Evolutionary conservation across 2,888 invertebrate genomes (phyloP).

Genomic region (Tachina lurida): DNA sequence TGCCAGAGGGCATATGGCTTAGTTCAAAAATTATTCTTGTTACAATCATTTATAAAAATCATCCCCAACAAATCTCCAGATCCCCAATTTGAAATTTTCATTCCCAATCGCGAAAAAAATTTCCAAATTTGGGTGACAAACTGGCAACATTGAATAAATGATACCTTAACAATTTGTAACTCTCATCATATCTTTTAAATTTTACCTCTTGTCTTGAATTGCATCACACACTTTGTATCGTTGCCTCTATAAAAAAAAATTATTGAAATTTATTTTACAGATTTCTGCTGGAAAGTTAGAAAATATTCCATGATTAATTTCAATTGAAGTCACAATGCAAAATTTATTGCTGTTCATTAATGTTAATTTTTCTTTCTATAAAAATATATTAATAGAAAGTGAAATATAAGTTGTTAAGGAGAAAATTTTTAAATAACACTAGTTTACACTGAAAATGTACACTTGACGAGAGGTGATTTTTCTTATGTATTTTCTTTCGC

Average conservation of each 20-base stretch:
- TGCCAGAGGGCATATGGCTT: too few relatives aligned
- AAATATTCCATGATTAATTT: constrained; percentile 59
- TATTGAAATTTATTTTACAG: constrained; percentile 45
- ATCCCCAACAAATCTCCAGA: too few relatives aligned
- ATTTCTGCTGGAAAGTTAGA: constrained; percentile 11
- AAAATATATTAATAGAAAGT: constrained; percentile 16
- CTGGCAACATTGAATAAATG: too few relatives aligned
- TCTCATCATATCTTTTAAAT: not conserved
- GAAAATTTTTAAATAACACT: not conserved
- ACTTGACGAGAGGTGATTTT: too few relatives aligned
- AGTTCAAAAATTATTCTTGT: too few relatives aligned
- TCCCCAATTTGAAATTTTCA: too few relatives aligned
- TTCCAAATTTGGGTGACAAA: too few relatives aligned
- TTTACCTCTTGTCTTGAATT: not conserved
- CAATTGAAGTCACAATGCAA: constrained; percentile 61
- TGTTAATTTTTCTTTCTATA: not conserved
- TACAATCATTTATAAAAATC: too few relatives aligned
- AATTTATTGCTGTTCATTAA: constrained; percentile 32
- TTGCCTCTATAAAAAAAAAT: not conserved
- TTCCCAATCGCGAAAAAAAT: too few relatives aligned
- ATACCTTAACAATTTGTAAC: not conserved
- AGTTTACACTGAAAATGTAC: too few relatives aligned
- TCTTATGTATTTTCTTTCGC: too few relatives aligned
- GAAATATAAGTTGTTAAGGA: constrained; percentile 15
- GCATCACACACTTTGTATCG: not conserved